Base-by-base conservation (phyloP, 2,888 invertebrate species). In the Crematogaster levior region DNA sequence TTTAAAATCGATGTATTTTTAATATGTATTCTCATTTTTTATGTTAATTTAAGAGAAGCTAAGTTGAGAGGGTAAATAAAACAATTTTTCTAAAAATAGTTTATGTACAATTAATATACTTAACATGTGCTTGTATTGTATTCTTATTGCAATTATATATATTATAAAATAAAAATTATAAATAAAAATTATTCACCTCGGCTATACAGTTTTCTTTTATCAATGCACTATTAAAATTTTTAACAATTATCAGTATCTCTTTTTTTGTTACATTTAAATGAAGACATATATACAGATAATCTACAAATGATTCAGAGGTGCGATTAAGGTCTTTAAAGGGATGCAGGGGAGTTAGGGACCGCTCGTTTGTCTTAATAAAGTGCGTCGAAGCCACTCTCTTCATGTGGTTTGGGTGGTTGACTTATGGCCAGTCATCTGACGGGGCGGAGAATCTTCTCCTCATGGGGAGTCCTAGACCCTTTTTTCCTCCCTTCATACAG, bases 301-400 rank as follows among this genome's bases (percentile, higher is more conserved):
- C 24, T 30, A 61, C 58, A 51, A 80, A 65, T 48, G 60, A 75
- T 81, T 51, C 66, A 77, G 82, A 60, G 60, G 60, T 68, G 61
- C 84, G 84, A 90, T 89, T 90, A 88, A 82, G 81, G 21, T 53
- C 70, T 66, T 30, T 53, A 37, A 83, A 68, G 34, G 75, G 79
- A 21, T 34, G 74, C 63, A 24, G 18, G 34, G 61, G 60, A 79
- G 83, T 81, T 74, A 80, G 74, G 56, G 74, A 65, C 18, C 48
- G 81, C 81, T 91, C 92, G 89, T 92, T 91, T 89, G 86, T 92
- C 92, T 92, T 91, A 92, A 92, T 92, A 92, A 92, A 92, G 86
- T 91, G 91, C 90, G 92, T 92, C 90, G 91, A 88, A 88, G 86
- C 66, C 87, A 82, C 68, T 85, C 85, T 85, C 81, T 58, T 85